Base-by-base conservation (phyloP, 2,888 invertebrate genomes). In the Stictocephala bisonia region DNA sequence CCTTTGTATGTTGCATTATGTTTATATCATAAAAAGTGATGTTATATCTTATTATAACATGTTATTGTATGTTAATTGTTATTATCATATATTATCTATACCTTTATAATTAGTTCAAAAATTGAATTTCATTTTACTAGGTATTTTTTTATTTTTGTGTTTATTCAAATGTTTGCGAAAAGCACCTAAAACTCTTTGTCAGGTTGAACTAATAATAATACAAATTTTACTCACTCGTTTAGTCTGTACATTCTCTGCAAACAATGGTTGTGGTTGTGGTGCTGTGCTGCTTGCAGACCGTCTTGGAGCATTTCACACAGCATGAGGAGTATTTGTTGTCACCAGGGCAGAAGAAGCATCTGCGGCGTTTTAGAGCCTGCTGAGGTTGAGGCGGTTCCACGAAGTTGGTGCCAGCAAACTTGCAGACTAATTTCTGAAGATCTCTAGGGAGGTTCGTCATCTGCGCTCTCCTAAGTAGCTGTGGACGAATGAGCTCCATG, bases 371-470 rank as follows among this genome's bases (percentile, higher is more conserved):
- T 24, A 51, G 22, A 20, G 53, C 53, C 24, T 51, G 4, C 44
- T 44, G 44, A 44, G 44, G 44, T 44, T 44, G 44, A 44, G 44
- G 44, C 18, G 3, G 44, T 18, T 44, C 7, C 44, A 44, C 44
- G 44, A 44, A 44, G 44, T 44, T 18, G 7, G 44, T 44, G 44
- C 44, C 44, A 44, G 44, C 3, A 44, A 44, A 58, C 58, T 29
- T 58, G 15, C 58, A 58, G 29, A 29, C 31, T 27, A 15, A 58
- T 18, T 58, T 66, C 22, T 41, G 18, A 35, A 66, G 41, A 24
- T 66, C 41, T 66, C 66, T 66, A 40, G 66, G 66, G 15, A 66
- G 66, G 35, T 41, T 66, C 18, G 35, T 35, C 22, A 40, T 41
- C 41, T 66, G 66, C 22, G 40, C 1, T 40, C 41, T 35, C 41